Evolutionary conservation across 2,113 vertebrate species (phyloP), one percentile per base, ranked within the genome.

Genomic region (Micromys minutus): DNA sequence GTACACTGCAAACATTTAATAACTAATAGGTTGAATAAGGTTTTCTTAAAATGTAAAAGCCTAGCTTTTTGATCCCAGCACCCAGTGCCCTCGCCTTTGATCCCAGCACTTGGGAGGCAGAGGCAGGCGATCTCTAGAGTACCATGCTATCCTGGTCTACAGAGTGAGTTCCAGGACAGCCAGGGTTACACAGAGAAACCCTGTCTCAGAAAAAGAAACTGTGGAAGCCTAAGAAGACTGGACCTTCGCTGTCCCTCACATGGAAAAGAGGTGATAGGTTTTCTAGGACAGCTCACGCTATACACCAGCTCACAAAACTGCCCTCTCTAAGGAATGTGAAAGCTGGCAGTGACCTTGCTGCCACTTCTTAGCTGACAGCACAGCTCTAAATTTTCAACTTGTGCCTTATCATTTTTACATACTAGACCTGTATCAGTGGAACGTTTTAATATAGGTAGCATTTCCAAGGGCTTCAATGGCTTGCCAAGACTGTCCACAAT

Each of bases 21-120:
- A 97, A 67, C 15, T 76, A 96, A 94, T 22, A 65, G 29, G 19
- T 69, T 69, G 74, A 74, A 59, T 61, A 90, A 84, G 39, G 79
- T 69, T 80, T 94, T 88, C 84, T 83, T 81, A 94, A 77, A 93
- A 93, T 80, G 55, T 59, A 39, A 90, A 93, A 92, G 34, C 19
- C 10, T 61, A 59, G 36, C 55, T 12, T 0, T 12, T 61, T 61
- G 31, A 57, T 42, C 24, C 36, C 22, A 42, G 22, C 13, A 31
- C 21, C n/a, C n/a, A n/a, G n/a, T n/a, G n/a, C n/a, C n/a, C n/a
- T n/a, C 1, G 0, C 80, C n/a, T 61, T 61, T 61, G 31, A 57
- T 42, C 24, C 36, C 22, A 42, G 22, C 13, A 31, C 21, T 39
- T 42, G 24, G 80, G n/a, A 63, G 80, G 24, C n/a, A 83, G 47